Evolutionary conservation across 1,140 invertebrate genomes (phyloP), one percentile per base, ranked within the genome.

Genomic region (Hyles vespertilio): DNA sequence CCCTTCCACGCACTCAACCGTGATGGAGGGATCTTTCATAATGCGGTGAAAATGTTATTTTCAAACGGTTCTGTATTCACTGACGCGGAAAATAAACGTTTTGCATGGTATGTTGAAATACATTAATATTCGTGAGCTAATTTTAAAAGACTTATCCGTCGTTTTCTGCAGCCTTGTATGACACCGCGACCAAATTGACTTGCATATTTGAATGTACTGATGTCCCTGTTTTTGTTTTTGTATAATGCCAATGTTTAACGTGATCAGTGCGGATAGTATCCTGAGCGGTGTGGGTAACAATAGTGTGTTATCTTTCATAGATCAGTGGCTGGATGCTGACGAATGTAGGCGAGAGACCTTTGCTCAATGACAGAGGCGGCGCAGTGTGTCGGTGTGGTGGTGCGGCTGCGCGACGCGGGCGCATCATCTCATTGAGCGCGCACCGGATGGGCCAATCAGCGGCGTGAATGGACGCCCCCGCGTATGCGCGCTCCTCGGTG

Each of bases 381-480:
- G 77, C 79, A 40, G 36, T 8, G 36, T 8, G 36, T 5, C 36
- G 36, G 36, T 8, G 36, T 8, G 36, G 36, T 8, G 36, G 36
- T 40, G 36, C 36, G 36, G 36, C 56, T 51, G 56, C 52, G 80
- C 77, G 73, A 78, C 78, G 74, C 79, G 70, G 69, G 73, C 81
- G 80, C 83, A 88, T 88, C 85, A 85, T 84, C 81, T 88, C 82
- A 85, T 86, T 86, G 83, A 86, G 78, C 72, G 77, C 73, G 74
- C 77, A 85, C 85, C 85, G 85, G 85, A 88, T 86, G 85, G 76
- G 69, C 83, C 85, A 88, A 88, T 88, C 85, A 86, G 81, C 83
- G 69, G 63, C 78, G 77, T 86, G 85, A 86, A 88, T 86, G 82
- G 83, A 77, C 85, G 85, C 85, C 83, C 79, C 83, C 85, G 80